These are phyloP conservation scores for Paraplagusia blochii DNA, from an alignment of 2,113 vertebrate species.

Conservation along the genomic window DNA sequence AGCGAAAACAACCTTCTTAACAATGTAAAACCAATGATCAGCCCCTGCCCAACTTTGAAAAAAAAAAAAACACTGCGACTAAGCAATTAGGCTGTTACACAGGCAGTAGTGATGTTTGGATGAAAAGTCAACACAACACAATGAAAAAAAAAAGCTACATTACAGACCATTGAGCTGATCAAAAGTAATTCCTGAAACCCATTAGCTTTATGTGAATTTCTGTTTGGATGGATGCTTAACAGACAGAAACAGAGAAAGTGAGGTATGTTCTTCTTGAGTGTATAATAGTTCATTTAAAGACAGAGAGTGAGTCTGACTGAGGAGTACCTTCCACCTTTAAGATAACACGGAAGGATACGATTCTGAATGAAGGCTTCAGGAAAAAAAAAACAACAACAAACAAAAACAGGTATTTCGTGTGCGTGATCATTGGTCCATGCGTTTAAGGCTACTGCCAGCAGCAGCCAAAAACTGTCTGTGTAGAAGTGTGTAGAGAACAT, in stretches of 20 bases:
- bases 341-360: conserved; percentile 13
- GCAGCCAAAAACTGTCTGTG: conserved; percentile 50
- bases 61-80: conserved; percentile 27
- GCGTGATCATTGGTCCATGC: conserved; percentile 33
- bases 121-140: conserved; percentile 27
- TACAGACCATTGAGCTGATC: conserved; percentile 33
- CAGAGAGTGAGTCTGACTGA: conserved; percentile 24
- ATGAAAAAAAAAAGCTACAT: conserved; percentile 20
- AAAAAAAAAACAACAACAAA: too few species aligned
- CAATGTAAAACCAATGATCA: conserved; percentile 7
- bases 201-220: conserved; percentile 45
- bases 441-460: conserved; percentile 75
- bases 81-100: conserved; percentile 33
- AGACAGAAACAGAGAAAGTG: conserved; percentile 39
- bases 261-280: conserved; percentile 64
- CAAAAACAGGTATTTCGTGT: conserved; percentile 27
- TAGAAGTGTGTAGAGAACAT: conserved; percentile 21
- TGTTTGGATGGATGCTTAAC: conserved; percentile 58
- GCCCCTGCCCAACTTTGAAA: conserved; percentile 8
- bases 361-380: conserved; percentile 19
- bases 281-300: conserved; percentile 54
- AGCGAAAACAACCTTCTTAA: conserved; percentile 35
- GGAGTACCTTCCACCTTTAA: conserved; percentile 29
- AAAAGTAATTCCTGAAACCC: conserved; percentile 24
- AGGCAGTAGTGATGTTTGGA: conserved; percentile 51